Evolutionary conservation across 2,888 invertebrate species (phyloP).

Genomic region (Pachliopta kotzebuea): DNA sequence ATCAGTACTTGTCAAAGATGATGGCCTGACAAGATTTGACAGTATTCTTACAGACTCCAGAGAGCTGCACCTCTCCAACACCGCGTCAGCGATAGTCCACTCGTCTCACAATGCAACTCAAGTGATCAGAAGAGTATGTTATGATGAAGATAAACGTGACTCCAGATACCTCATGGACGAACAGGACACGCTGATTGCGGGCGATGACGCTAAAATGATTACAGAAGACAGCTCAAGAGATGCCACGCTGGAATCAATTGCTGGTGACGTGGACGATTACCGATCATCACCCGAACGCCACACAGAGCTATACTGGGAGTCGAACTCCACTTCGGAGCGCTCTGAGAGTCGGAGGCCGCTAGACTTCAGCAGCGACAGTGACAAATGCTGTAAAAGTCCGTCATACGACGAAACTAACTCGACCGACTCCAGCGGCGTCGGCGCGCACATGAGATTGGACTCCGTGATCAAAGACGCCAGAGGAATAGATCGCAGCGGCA

Average conservation of each 20-base stretch:
- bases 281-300: conserved; percentile 64
- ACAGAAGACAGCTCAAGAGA: conserved; percentile 62
- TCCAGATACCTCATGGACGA: conserved; percentile 57
- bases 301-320: conserved; percentile 72
- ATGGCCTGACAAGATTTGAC: conserved; percentile 59
- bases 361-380: conserved; percentile 73
- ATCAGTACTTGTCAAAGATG: conserved; percentile 63
- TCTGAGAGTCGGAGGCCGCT: conserved; percentile 56
- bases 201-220: conserved; percentile 58
- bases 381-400: conserved; percentile 74
- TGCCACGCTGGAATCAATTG: conserved; percentile 52
- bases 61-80: conserved; percentile 58
- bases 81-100: conserved; percentile 65
- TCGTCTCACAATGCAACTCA: conserved; percentile 64
- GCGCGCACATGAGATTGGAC: conserved; percentile 64
- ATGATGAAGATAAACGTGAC: conserved; percentile 54
- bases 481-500: conserved; percentile 50
- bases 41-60: conserved; percentile 58
- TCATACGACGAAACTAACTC: conserved; percentile 67
- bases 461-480: conserved; percentile 73
- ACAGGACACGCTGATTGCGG: conserved; percentile 51
- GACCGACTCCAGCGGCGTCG: conserved; percentile 65
- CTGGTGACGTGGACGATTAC: conserved; percentile 54
- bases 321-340: conserved; percentile 62
- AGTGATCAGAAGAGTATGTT: conserved; percentile 67